A percentile compares a stretch with the other conserved stretches of the same genome.
These are phyloP conservation scores for Vespertilio murinus DNA, from an alignment of 2,797 vertebrate genomes.

Conservation along the genomic window DNA sequence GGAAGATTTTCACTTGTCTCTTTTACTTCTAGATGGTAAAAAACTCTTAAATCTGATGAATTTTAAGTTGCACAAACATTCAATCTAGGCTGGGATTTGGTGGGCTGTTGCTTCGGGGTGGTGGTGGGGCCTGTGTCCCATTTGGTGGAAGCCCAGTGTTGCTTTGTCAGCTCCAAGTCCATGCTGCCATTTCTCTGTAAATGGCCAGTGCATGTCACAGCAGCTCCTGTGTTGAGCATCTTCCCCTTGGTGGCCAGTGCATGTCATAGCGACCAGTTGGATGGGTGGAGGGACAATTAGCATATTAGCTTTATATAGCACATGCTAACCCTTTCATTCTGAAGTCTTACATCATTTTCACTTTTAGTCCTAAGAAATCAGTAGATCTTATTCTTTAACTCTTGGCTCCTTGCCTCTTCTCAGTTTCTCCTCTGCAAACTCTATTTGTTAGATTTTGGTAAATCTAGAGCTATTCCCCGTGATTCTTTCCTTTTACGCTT, in stretches of 20 bases:
- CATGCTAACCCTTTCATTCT: not conserved
- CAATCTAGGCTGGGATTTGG: not conserved
- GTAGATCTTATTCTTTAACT: slow-evolving; percentile 1
- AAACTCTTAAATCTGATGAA: not conserved
- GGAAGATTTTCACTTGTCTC: not conserved
- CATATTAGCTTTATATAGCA: not conserved
- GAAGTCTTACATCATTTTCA: not conserved
- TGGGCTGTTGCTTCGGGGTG: no score
- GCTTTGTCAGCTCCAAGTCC: no score
- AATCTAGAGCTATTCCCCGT: not conserved
- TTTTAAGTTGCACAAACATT: not conserved
- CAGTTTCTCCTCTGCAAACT: not conserved
- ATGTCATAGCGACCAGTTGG: no score
- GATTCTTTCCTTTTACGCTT: not conserved
- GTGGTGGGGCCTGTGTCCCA: no score
- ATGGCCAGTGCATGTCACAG: no score
- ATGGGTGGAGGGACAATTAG: no score
- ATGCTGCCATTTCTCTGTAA: no score
- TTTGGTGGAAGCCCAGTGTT: no score
- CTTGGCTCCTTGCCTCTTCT: not conserved
- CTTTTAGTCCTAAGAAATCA: not conserved
- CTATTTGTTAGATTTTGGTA: not conserved
- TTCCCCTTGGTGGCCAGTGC: no score
- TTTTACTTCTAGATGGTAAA: not conserved
- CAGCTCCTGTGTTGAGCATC: no score